phyloP scores from a whole-genome alignment of 2,797 vertebrate species.

The Phalanger gymnotis region DNA sequence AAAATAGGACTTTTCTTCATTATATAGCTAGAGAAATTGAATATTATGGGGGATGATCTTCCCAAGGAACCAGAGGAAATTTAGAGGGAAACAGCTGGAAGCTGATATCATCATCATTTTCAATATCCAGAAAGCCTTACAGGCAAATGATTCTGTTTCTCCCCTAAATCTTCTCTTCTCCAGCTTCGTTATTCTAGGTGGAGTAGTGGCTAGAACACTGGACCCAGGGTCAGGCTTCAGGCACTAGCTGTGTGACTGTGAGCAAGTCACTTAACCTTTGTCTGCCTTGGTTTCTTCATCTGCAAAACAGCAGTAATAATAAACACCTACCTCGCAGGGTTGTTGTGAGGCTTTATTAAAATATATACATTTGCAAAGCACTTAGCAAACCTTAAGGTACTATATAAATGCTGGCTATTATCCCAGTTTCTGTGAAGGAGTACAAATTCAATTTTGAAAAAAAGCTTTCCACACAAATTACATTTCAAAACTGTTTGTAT shows the following conservation, averaged over 20 bases:
- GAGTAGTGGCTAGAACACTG: background rate
- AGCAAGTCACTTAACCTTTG: background rate
- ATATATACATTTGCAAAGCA: background rate
- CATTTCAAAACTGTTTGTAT: constrained; percentile 19
- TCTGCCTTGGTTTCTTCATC: background rate
- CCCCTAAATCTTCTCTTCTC: background rate
- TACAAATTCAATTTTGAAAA: background rate
- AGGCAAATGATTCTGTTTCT: background rate
- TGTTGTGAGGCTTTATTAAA: background rate
- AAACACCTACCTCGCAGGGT: background rate
- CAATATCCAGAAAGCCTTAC: background rate
- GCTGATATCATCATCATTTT: background rate
- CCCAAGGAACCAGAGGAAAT: background rate
- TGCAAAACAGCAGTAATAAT: background rate
- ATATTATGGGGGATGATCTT: background rate
- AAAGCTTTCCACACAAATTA: constrained; percentile 4
- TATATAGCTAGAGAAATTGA: background rate
- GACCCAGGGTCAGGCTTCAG: background rate
- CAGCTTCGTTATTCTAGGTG: background rate
- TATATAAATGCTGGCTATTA: background rate
- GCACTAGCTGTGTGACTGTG: background rate
- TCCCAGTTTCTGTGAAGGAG: background rate
- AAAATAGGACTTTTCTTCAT: background rate
- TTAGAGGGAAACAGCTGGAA: background rate
- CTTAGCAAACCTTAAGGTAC: background rate